These are phyloP conservation scores for Danaus plexippus DNA, from an alignment of 1,140 invertebrate genomes.

Conservation along the genomic window DNA sequence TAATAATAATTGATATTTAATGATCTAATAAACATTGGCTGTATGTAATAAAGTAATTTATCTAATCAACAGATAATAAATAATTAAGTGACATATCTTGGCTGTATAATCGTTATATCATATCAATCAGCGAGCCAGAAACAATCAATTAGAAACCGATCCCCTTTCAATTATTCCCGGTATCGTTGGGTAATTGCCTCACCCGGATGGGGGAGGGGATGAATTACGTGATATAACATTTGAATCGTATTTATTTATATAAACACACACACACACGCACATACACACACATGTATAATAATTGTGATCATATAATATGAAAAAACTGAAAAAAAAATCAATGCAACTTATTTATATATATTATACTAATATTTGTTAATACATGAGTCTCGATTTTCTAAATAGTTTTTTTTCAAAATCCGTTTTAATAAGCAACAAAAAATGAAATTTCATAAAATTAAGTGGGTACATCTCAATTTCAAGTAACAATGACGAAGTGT, in stretches of 20 bases:
- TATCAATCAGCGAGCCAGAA: conserved; percentile 57
- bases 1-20: too few relatives aligned
- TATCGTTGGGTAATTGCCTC: conserved; percentile 56
- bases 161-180: conserved; percentile 61
- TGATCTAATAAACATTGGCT: too few relatives aligned
- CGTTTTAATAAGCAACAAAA: too few relatives aligned
- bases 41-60: too few relatives aligned
- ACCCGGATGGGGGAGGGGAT: conserved; percentile 27
- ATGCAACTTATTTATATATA: too few relatives aligned
- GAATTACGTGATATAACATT: conserved; percentile 22
- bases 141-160: conserved; percentile 62
- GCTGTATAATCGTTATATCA: conserved; percentile 53
- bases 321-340: too few relatives aligned
- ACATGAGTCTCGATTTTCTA: too few relatives aligned
- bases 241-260: conserved; percentile 4
- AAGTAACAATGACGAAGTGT: too few relatives aligned
- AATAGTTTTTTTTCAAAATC: too few relatives aligned
- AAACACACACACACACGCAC: not conserved
- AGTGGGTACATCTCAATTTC: too few relatives aligned
- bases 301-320: conserved; percentile 14
- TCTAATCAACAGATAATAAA: conserved; percentile 9
- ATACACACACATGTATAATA: conserved; percentile 5
- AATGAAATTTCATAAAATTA: too few relatives aligned
- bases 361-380: too few relatives aligned
- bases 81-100: conserved; percentile 21